Percentiles rank a stretch among this genome's conserved stretches.
Evolutionary conservation across 2,888 invertebrate species (phyloP).

Genomic region (Gibbula magus): DNA sequence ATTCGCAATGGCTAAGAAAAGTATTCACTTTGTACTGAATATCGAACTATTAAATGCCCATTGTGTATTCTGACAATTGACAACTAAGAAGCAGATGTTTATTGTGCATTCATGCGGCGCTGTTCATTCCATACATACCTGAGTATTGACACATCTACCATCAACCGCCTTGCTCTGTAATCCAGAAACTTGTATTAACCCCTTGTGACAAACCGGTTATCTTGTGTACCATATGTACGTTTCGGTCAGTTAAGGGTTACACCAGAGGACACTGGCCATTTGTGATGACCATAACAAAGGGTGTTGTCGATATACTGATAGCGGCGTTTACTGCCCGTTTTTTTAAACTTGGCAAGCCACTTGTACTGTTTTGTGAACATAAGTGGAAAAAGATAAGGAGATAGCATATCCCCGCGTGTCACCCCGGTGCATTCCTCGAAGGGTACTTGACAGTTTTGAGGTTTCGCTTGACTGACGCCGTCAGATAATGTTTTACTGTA

Average conservation of each 20-base stretch:
- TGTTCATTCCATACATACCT: not conserved
- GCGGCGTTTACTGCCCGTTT: slow-evolving; percentile 10
- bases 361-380: not conserved
- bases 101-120: not conserved
- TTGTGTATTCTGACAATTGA: no score
- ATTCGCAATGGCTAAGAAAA: no score
- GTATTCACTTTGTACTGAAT: no score
- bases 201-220: no score
- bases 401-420: slow-evolving; percentile 6
- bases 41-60: no score
- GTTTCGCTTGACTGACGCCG: no score
- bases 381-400: not conserved
- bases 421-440: not conserved
- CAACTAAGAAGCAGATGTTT: not conserved
- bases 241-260: not conserved
- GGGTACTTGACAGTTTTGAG: no score
- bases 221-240: no score
- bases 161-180: no score
- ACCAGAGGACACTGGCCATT: not conserved
- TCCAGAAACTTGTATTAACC: no score
- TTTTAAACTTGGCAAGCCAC: not conserved
- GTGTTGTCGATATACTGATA: not conserved
- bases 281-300: slow-evolving; percentile 2
- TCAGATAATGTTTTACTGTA: no score
- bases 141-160: not conserved